phyloP scores from a whole-genome alignment of 2,113 vertebrate species.

The Grus americana region DNA sequence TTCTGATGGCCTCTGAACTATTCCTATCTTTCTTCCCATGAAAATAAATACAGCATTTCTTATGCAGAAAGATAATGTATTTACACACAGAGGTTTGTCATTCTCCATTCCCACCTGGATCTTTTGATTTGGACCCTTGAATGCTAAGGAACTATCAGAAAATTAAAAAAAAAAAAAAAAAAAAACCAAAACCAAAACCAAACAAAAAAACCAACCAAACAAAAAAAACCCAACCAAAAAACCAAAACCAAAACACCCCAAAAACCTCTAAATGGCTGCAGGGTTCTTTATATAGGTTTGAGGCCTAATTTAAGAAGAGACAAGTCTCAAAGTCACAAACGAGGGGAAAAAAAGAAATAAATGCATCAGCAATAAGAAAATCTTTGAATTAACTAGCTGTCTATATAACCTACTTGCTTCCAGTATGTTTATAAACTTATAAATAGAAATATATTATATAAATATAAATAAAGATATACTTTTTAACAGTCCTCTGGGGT shows the following conservation, averaged over 20 bases:
- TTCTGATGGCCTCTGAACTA: background rate
- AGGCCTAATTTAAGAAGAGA: background rate
- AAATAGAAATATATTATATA: background rate
- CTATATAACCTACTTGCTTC: background rate
- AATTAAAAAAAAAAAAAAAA: background rate
- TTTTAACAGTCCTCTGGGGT: background rate
- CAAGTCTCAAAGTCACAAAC: background rate
- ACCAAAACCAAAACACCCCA: too few relatives aligned
- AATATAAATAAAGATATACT: background rate
- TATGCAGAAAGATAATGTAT: background rate
- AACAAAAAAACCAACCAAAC: too few relatives aligned
- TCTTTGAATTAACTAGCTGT: background rate
- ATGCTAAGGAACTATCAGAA: background rate
- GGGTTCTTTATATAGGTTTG: background rate
- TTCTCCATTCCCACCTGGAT: background rate
- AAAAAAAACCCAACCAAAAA: too few relatives aligned
- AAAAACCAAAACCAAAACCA: too few relatives aligned
- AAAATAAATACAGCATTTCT: background rate
- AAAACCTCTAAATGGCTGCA: background rate
- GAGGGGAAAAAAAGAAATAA: background rate
- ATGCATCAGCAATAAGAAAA: background rate
- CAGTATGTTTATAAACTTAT: background rate
- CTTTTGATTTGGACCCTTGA: background rate
- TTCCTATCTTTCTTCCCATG: background rate
- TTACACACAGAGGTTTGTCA: background rate